These are phyloP conservation scores for Helarctos malayanus DNA, from an alignment of 2,797 vertebrate species.

Conservation along the genomic window DNA sequence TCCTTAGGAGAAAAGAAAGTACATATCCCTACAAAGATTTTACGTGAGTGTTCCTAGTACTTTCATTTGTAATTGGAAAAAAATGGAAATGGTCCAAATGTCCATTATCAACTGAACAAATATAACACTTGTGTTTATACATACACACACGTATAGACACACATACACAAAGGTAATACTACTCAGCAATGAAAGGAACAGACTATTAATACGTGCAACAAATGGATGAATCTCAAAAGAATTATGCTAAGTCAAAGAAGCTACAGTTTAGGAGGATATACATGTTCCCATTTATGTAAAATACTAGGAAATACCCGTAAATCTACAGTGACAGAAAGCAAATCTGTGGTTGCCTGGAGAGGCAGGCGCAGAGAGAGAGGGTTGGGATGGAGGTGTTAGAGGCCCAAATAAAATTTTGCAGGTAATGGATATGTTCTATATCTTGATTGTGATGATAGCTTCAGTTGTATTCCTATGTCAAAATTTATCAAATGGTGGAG, in stretches of 20 bases:
- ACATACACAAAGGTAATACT: neutral
- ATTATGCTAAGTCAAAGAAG: neutral
- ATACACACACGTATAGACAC: too few species aligned
- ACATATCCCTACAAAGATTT: neutral
- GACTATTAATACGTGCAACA: neutral
- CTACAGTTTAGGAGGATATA: neutral
- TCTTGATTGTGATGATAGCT: neutral
- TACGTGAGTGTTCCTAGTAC: neutral
- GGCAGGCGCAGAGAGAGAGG: neutral
- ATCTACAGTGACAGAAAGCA: neutral
- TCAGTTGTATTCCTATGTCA: neutral
- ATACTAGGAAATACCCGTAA: neutral
- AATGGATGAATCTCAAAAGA: neutral
- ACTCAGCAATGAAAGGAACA: neutral
- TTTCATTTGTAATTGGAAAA: slow-evolving; percentile 29
- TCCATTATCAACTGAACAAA: neutral
- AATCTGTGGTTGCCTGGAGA: neutral
- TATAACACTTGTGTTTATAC: neutral
- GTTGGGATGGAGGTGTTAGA: neutral
- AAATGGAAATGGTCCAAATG: neutral
- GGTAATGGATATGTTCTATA: neutral
- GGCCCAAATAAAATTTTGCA: neutral
- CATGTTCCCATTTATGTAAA: neutral
- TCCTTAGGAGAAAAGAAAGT: neutral
- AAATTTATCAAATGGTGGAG: neutral